Base-by-base conservation (phyloP, 2,797 vertebrate species). In the Brachymystax lenok region DNA sequence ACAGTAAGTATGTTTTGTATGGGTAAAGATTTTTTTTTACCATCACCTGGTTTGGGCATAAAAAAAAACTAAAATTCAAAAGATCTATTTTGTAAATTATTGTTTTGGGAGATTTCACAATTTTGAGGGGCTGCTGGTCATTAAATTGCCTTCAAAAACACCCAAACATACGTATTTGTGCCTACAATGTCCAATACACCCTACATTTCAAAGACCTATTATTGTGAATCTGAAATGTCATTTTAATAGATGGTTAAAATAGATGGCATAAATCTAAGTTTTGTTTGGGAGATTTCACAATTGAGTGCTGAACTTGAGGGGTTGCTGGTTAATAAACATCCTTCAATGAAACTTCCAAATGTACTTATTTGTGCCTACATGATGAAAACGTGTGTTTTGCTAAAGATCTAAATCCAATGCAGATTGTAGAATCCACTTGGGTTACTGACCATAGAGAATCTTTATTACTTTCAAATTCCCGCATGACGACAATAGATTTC, bases 331-430 rank as follows among this genome's bases (percentile, higher is more conserved):
- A 56, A n/a, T 56, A 56, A 56, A 56, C 19, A 7, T 4, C 52
- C 19, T 56, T 56, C 16, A 56, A 56, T n/a, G 52, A 56, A 56
- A 17, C 52, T 59, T 7, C n/a, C 6, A 59, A 59, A 59, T 21
- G 19, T 8, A 59, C 2, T 5, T n/a, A n/a, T 56, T 64, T 76
- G 54, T 79, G 4, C 24, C 74, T 73, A 64, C 74, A n/a, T 59
- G 67, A 73, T 83, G 83, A 76, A 80, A 76, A 87, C 77, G 82
- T 50, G 75, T 73, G 76, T 77, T 51, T 21, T 61, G 74, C 79
- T 78, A 19, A 70, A 74, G 61, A 73, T 71, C 50, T 27, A 16
- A 52, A 71, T 28, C 28, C 6, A 72, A 72, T 56, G 71, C 13
- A 71, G 12, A 52, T 52, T 5, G 13, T 51, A 13, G 14, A 16